Percentiles rank a stretch among this genome's conserved stretches.
Conservation (phyloP, 2,113 vertebrate genomes). For the Coptodon bakossiorum region DNA sequence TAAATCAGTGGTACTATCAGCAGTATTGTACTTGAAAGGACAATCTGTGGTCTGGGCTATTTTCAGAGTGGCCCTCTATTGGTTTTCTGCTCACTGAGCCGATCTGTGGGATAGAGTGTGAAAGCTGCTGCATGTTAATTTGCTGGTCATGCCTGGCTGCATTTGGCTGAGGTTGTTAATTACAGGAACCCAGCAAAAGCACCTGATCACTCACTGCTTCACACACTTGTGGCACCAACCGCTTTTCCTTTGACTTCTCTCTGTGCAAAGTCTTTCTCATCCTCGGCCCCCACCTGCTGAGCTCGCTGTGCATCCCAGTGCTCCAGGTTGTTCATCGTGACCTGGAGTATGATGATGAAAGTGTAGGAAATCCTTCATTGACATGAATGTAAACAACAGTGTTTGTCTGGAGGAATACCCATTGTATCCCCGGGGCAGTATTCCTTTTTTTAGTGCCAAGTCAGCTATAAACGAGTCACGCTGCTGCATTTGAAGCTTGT, state of each 20-base stretch:
- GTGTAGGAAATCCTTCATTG: neutral
- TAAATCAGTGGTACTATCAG: neutral
- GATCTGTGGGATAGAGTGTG: slow-evolving; percentile 54
- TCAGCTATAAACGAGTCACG: neutral
- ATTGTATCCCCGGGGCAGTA: neutral
- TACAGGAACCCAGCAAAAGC: slow-evolving; percentile 56
- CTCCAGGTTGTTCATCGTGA: neutral
- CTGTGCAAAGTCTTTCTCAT: neutral
- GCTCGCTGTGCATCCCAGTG: neutral
- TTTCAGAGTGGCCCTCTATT: slow-evolving; percentile 45
- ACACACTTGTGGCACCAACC: slow-evolving; percentile 6
- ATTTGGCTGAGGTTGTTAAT: slow-evolving; percentile 69
- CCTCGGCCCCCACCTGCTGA: neutral
- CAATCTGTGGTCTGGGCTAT: slow-evolving; percentile 14
- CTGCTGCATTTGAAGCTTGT: neutral
- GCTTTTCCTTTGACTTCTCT: neutral
- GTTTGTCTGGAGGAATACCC: neutral
- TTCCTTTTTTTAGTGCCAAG: neutral
- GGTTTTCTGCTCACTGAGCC: slow-evolving; percentile 61
- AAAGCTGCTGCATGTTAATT: slow-evolving; percentile 66
- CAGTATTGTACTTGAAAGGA: slow-evolving; percentile 12
- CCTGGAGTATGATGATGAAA: neutral
- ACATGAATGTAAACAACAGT: neutral
- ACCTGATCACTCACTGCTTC: slow-evolving; percentile 59
- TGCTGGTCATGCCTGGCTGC: slow-evolving; percentile 62